These are phyloP conservation scores for Trididemnum clinides DNA, from an alignment of 23 tunicate species.

Conservation along the genomic window DNA sequence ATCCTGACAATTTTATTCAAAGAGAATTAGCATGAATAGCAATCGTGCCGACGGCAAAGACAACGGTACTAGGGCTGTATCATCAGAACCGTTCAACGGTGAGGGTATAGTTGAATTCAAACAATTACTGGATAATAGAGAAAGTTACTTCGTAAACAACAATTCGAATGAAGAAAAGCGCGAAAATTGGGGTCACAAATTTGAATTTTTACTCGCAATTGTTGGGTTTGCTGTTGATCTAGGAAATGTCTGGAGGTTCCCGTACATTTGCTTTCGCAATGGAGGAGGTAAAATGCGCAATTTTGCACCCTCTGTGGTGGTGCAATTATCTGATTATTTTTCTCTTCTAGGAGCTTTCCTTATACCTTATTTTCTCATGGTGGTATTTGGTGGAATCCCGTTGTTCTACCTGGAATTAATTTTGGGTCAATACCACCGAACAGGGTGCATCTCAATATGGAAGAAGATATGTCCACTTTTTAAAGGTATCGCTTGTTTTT, in stretches of 20 bases:
- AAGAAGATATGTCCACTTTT: slow-evolving; percentile 85
- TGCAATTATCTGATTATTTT: background rate
- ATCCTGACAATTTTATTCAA: too few species aligned
- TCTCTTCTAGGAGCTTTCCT: slow-evolving; percentile 79
- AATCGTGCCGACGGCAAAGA: too few species aligned
- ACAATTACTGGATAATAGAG: slow-evolving; percentile 15
- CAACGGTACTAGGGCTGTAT: too few species aligned
- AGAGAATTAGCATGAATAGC: too few species aligned
- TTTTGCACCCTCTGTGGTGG: too few species aligned
- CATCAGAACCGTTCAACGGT: too few species aligned
- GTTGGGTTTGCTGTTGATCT: slow-evolving; percentile 91
- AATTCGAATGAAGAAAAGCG: slow-evolving; percentile 13
- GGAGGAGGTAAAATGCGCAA: slow-evolving; percentile 91
- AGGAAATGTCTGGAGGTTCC: slow-evolving; percentile 93
- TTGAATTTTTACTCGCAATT: slow-evolving; percentile 67
- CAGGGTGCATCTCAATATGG: slow-evolving; percentile 95
- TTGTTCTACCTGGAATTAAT: slow-evolving; percentile 82
- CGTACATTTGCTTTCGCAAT: slow-evolving; percentile 72
- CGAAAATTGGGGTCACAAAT: slow-evolving; percentile 67
- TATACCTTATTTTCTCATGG: slow-evolving; percentile 85
- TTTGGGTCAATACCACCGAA: slow-evolving; percentile 89
- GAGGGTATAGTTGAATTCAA: slow-evolving; percentile 36
- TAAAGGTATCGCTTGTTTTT: too few species aligned
- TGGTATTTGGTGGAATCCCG: slow-evolving; percentile 86
- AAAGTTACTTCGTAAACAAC: background rate